Percentiles rank a stretch among this genome's conserved stretches.
phyloP scores from a whole-genome alignment of 92 coral and sea anemone species.

The Parazoanthus swiftii region DNA sequence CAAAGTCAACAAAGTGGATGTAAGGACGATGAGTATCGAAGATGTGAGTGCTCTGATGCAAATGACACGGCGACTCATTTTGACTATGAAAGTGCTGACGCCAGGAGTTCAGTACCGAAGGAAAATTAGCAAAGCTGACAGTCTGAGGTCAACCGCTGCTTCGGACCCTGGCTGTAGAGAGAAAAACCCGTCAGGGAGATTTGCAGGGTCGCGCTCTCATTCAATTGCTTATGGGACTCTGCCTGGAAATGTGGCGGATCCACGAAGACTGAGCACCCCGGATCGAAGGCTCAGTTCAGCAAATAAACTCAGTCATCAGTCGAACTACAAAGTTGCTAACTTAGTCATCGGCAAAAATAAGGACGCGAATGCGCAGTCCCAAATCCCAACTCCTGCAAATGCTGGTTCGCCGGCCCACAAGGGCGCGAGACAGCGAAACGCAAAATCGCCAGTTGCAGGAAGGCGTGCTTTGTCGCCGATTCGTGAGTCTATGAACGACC shows the following conservation, averaged over 20 bases:
- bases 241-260: slow-evolving; percentile 58
- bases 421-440: slow-evolving; percentile 61
- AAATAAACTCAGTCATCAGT: slow-evolving; percentile 75
- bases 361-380: slow-evolving; percentile 60
- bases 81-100: slow-evolving; percentile 96
- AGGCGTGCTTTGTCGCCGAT: slow-evolving; percentile 94
- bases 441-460: slow-evolving; percentile 88
- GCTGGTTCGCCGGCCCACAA: slow-evolving; percentile 61
- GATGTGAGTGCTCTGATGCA: slow-evolving; percentile 99
- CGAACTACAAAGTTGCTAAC: slow-evolving; percentile 96
- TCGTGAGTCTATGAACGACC: slow-evolving; percentile 71
- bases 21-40: slow-evolving; percentile 88
- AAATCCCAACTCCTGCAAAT: slow-evolving; percentile 49
- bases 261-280: slow-evolving; percentile 42
- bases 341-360: slow-evolving; percentile 92
- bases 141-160: slow-evolving; percentile 52
- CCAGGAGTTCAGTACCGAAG: slow-evolving; percentile 77
- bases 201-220: slow-evolving; percentile 24
- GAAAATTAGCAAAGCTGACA: slow-evolving; percentile 67
- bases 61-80: slow-evolving; percentile 91
- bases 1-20: slow-evolving; percentile 95
- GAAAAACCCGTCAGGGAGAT: slow-evolving; percentile 14
- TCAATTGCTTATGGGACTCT: slow-evolving; percentile 66
- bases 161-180: slow-evolving; percentile 49
- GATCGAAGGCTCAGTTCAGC: slow-evolving; percentile 69